phyloP scores from a whole-genome alignment of 2,888 invertebrate genomes.

The Drosophila meridiana region DNA sequence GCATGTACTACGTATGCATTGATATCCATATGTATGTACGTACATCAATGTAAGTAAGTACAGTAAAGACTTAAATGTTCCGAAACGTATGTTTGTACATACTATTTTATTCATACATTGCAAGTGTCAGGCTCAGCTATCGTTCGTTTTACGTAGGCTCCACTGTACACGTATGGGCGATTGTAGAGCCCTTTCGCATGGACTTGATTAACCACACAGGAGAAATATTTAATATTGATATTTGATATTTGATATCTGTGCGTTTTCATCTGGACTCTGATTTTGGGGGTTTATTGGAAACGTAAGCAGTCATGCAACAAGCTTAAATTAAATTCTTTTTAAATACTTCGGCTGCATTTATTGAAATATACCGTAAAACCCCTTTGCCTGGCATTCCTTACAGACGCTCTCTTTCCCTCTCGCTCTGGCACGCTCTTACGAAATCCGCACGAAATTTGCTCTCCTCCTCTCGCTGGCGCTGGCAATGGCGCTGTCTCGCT shows the following conservation, averaged over 20 bases:
- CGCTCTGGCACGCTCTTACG: neutral
- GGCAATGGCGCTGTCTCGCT: neutral
- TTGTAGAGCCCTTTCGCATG: no score
- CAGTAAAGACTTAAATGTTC: neutral
- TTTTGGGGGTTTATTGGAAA: conserved; percentile 5
- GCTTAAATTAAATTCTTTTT: conserved; percentile 32
- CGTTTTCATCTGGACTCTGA: neutral
- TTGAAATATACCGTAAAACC: conserved; percentile 16
- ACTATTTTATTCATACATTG: no score
- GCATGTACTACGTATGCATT: neutral
- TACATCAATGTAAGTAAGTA: neutral
- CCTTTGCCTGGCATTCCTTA: conserved; percentile 22
- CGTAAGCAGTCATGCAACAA: neutral
- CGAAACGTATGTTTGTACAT: neutral
- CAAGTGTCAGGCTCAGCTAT: no score
- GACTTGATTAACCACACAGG: conserved; percentile 1
- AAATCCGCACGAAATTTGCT: conserved; percentile 15
- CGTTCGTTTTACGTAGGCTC: neutral
- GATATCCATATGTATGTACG: neutral
- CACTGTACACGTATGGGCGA: neutral
- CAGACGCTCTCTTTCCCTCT: neutral
- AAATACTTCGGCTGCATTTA: conserved; percentile 24
- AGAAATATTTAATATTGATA: conserved; percentile 4
- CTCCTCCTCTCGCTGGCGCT: neutral
- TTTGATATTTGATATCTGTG: conserved; percentile 1